phyloP scores from a whole-genome alignment of 2,888 invertebrate species.

The Heteropelma amictum region DNA sequence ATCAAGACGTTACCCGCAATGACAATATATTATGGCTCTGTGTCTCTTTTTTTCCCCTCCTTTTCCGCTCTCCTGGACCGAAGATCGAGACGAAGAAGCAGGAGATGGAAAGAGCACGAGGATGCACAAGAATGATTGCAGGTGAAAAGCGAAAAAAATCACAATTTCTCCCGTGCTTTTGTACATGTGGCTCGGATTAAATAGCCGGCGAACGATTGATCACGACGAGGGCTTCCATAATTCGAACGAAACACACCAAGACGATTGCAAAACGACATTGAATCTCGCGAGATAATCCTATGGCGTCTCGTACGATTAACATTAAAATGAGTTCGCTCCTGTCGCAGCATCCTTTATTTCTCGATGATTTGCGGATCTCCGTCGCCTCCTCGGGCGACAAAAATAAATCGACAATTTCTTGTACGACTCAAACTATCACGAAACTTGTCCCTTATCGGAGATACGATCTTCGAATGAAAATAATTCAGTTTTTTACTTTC shows the following conservation, averaged over 20 bases:
- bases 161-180: conserved; percentile 22
- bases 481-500: too few relatives aligned
- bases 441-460: too few relatives aligned
- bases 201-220: conserved; percentile 52
- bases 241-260: conserved; percentile 57
- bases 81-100: background rate
- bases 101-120: background rate
- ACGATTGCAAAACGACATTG: conserved; percentile 40
- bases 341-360: background rate
- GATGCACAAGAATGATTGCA: too few relatives aligned
- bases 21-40: conserved; percentile 71
- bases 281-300: conserved; percentile 43
- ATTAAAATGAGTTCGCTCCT: background rate
- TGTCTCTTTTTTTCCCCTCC: conserved; percentile 59
- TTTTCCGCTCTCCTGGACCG: conserved; percentile 16
- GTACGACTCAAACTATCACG: too few relatives aligned
- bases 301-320: conserved; percentile 9
- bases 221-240: conserved; percentile 56
- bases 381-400: too few relatives aligned
- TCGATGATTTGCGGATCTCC: background rate
- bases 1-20: conserved; percentile 71
- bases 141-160: conserved; percentile 8
- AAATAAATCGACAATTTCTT: background rate
- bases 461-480: too few relatives aligned
- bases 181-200: conserved; percentile 57